Evolutionary conservation across 2,797 vertebrate genomes (phyloP).

Genomic region (Rhinella marina): DNA sequence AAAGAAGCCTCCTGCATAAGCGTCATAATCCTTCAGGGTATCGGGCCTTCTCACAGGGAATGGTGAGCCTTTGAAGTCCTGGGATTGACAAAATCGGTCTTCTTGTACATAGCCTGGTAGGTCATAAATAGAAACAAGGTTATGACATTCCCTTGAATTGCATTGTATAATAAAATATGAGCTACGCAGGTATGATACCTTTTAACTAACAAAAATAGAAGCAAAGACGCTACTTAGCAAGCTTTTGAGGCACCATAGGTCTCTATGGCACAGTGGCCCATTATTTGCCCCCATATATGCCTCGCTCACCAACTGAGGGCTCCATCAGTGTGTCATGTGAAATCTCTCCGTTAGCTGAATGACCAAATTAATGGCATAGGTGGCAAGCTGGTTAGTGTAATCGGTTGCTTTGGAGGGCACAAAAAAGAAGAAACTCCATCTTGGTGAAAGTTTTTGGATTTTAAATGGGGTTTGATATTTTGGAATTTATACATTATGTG

Average conservation of each 20-base stretch:
- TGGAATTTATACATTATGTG: background rate
- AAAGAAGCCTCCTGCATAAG: background rate
- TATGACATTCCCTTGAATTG: background rate
- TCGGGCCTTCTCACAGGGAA: constrained; percentile 73
- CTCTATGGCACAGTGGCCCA: background rate
- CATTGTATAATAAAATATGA: too few relatives aligned
- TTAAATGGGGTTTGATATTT: background rate
- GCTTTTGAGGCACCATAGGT: too few relatives aligned
- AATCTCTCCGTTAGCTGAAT: background rate
- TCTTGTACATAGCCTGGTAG: constrained; percentile 81
- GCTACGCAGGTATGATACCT: too few relatives aligned
- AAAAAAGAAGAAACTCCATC: background rate
- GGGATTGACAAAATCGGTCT: constrained; percentile 85
- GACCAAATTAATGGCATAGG: too few relatives aligned
- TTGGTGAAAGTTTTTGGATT: background rate
- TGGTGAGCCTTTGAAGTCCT: constrained; percentile 82
- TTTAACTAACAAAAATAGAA: too few relatives aligned
- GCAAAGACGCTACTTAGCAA: too few relatives aligned
- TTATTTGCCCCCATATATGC: background rate
- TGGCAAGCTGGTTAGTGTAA: too few relatives aligned
- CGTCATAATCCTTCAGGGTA: background rate
- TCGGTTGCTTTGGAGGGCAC: too few relatives aligned
- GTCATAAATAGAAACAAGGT: background rate
- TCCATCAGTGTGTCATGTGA: background rate
- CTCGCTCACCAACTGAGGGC: background rate